A percentile compares a stretch with the other conserved stretches of the same genome.
Conservation (phyloP, 2,797 vertebrate species). For the Sus cebifrons region DNA sequence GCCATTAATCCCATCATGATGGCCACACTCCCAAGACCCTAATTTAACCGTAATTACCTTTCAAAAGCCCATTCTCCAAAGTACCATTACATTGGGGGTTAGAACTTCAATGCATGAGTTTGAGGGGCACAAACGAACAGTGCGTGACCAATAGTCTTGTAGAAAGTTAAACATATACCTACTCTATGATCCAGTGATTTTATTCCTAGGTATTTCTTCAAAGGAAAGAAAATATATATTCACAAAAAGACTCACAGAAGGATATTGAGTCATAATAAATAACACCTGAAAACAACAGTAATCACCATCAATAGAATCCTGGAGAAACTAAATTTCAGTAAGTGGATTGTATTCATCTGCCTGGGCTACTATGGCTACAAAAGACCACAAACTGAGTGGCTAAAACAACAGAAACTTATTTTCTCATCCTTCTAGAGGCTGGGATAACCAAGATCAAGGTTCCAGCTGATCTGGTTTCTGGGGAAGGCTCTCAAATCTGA, state of each 20-base stretch:
- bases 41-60: neutral
- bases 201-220: neutral
- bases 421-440: neutral
- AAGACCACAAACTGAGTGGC: neutral
- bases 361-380: neutral
- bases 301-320: neutral
- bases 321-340: neutral
- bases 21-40: neutral
- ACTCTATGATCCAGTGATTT: neutral
- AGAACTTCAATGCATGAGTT: neutral
- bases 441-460: neutral
- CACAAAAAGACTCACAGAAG: neutral
- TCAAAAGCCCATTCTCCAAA: neutral
- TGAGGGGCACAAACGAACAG: neutral
- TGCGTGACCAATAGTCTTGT: neutral
- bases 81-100: neutral
- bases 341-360: neutral
- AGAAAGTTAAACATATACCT: neutral
- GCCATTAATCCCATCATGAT: neutral
- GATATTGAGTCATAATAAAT: neutral
- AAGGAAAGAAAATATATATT: neutral
- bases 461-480: neutral
- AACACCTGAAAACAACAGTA: neutral
- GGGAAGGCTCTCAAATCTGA: neutral
- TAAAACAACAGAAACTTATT: neutral